These are phyloP conservation scores for Regulus satrapa DNA, from an alignment of 2,113 vertebrate species.

Conservation along the genomic window DNA sequence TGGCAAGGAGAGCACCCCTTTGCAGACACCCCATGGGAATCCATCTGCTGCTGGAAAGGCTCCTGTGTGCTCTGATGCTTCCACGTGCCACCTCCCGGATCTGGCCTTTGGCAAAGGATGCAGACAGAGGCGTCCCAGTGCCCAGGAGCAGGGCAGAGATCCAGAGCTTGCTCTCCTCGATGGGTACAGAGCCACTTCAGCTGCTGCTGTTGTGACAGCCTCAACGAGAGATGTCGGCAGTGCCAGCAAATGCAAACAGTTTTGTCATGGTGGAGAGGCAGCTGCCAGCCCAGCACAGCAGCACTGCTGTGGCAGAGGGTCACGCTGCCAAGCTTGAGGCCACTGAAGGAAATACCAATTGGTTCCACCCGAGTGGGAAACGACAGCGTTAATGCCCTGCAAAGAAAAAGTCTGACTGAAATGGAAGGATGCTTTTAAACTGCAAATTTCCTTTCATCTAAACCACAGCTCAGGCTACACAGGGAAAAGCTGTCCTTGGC, in stretches of 20 bases:
- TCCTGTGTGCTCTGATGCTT: background rate
- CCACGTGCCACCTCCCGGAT: background rate
- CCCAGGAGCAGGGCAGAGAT: background rate
- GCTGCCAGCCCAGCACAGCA: background rate
- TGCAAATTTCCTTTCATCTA: background rate
- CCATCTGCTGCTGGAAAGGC: background rate
- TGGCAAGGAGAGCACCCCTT: background rate
- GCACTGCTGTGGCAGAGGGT: background rate
- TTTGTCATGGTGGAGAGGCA: background rate
- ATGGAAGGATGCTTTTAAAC: slow-evolving; percentile 10
- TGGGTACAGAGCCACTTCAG: background rate
- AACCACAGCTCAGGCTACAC: background rate
- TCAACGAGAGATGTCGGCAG: background rate
- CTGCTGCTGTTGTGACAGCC: background rate
- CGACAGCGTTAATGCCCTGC: background rate
- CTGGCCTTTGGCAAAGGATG: background rate
- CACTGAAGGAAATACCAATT: background rate
- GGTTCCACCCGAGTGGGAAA: background rate
- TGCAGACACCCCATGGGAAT: background rate
- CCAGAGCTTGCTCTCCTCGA: background rate
- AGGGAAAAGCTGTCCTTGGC: background rate
- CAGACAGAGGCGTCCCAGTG: background rate
- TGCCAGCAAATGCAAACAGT: background rate
- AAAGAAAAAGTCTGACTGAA: background rate
- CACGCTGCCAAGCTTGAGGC: background rate